Conservation (phyloP, 2,888 invertebrate genomes). For the Lampropteryx suffumata region DNA sequence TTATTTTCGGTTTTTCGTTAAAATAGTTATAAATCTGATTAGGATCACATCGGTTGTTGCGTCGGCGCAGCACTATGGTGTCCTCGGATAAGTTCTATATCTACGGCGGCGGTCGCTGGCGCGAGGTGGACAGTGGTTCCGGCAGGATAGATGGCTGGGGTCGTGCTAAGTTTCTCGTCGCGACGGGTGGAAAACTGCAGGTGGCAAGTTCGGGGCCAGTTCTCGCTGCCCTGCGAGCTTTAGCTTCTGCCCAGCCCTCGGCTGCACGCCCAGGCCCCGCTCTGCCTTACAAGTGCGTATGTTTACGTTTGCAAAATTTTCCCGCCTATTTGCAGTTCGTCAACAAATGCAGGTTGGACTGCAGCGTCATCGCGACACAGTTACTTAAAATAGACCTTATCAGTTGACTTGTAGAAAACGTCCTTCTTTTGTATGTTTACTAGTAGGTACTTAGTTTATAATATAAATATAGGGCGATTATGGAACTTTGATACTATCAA, state of each 20-base stretch:
- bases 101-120: constrained; percentile 43
- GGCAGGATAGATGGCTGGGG: constrained; percentile 43
- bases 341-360: too few species aligned
- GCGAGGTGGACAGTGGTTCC: constrained; percentile 35
- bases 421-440: too few species aligned
- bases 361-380: not conserved
- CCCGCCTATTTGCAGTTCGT: constrained; percentile 2
- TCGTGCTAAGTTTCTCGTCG: constrained; percentile 9
- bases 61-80: too few species aligned
- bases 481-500: too few species aligned
- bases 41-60: too few species aligned
- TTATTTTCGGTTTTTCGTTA: too few species aligned
- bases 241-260: not conserved
- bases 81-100: constrained; percentile 36
- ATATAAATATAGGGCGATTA: too few species aligned
- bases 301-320: not conserved
- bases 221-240: constrained; percentile 10
- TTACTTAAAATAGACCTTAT: too few species aligned
- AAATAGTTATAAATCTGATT: too few species aligned
- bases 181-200: constrained; percentile 13
- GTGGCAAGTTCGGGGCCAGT: constrained; percentile 5
- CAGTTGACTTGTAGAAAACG: too few species aligned
- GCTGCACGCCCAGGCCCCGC: not conserved
- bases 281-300: not conserved
- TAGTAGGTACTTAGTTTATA: too few species aligned